phyloP scores from a whole-genome alignment of 2,797 vertebrate genomes.

The Oophaga sylvatica region DNA sequence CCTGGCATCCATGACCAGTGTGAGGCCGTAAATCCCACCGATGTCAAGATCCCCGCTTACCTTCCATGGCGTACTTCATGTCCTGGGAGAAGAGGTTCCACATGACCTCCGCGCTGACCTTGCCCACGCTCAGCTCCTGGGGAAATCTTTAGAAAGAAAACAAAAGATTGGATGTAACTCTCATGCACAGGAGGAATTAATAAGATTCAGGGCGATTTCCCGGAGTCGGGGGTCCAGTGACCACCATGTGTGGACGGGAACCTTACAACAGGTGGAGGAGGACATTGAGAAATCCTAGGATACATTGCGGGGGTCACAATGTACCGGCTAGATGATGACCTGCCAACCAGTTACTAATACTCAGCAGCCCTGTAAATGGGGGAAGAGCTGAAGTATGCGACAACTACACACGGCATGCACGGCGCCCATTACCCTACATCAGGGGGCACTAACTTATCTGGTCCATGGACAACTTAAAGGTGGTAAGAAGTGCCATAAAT shows the following conservation, averaged over 20 bases:
- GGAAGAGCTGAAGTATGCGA: neutral
- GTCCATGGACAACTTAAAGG: neutral
- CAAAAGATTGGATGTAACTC: neutral
- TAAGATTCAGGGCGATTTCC: neutral
- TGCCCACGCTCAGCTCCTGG: constrained; percentile 95
- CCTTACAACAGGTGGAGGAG: neutral
- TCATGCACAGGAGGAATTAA: neutral
- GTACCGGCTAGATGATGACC: neutral
- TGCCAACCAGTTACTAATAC: neutral
- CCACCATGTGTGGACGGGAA: neutral
- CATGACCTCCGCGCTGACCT: constrained; percentile 97
- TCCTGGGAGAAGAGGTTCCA: constrained; percentile 98
- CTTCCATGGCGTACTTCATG: constrained; percentile 97
- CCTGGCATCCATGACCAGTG: neutral
- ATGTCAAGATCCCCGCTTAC: constrained; percentile 72
- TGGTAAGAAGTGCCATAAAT: no score
- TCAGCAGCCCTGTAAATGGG: neutral
- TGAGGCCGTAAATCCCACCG: neutral
- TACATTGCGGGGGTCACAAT: neutral
- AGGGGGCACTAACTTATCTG: neutral
- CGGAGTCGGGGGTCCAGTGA: neutral
- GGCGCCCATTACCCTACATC: neutral
- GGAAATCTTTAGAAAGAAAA: constrained; percentile 82
- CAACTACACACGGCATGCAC: constrained; percentile 4
- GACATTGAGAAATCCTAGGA: neutral